These are phyloP conservation scores for Falcunculus frontatus DNA, from an alignment of 2,113 vertebrate genomes.

Conservation along the genomic window DNA sequence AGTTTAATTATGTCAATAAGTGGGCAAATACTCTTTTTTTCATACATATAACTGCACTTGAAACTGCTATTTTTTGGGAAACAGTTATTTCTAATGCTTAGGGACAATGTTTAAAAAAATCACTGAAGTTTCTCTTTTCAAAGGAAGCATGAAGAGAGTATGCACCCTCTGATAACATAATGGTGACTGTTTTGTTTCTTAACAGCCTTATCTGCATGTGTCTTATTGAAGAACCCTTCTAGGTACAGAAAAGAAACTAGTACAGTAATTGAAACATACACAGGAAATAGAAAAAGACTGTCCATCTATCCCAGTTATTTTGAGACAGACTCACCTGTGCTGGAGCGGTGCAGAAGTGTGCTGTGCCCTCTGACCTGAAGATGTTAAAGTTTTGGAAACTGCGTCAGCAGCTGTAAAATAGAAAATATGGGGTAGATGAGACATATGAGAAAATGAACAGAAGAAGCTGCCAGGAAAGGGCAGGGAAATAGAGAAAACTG, in stretches of 20 bases:
- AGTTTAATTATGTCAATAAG: neutral
- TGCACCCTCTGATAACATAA: neutral
- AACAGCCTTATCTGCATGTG: neutral
- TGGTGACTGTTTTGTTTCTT: neutral
- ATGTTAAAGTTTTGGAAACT: neutral
- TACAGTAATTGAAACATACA: neutral
- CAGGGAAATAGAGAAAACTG: neutral
- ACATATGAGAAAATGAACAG: neutral
- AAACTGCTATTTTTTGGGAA: neutral
- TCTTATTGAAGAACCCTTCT: neutral
- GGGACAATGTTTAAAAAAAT: neutral
- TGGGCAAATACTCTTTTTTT: neutral
- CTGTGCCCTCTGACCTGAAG: neutral
- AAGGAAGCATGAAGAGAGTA: neutral
- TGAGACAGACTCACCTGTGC: neutral
- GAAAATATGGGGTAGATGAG: neutral
- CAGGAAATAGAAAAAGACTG: neutral
- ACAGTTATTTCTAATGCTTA: slow-evolving; percentile 20
- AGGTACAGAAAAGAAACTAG: neutral
- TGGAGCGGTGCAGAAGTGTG: neutral
- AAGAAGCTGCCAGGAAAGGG: neutral
- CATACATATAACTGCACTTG: neutral
- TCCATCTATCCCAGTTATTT: neutral
- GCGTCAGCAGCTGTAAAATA: neutral
- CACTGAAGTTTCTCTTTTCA: neutral